phyloP scores from a whole-genome alignment of 64 coral and sea anemone genomes.

The Actinia tenebrosa region DNA sequence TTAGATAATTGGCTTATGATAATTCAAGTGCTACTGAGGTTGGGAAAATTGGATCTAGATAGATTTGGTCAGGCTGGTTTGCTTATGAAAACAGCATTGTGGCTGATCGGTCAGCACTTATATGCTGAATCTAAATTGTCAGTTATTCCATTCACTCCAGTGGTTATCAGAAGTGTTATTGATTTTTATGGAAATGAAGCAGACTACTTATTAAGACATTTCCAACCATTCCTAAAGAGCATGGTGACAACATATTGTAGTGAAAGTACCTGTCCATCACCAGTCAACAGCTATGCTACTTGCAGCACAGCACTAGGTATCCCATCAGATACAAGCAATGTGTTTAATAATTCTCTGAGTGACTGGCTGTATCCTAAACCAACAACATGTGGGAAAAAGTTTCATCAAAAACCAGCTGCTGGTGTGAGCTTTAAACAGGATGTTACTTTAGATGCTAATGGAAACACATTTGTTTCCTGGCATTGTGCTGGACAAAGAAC shows the following conservation, averaged over 20 bases:
- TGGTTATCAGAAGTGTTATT: neutral
- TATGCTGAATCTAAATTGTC: neutral
- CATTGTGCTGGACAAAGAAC: slow-evolving; percentile 14
- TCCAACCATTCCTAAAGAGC: slow-evolving; percentile 5
- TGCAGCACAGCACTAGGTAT: neutral
- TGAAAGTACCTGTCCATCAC: neutral
- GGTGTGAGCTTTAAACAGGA: neutral
- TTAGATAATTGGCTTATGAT: slow-evolving; percentile 17
- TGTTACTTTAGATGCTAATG: slow-evolving; percentile 25
- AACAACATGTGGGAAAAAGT: slow-evolving; percentile 9
- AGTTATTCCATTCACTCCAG: neutral
- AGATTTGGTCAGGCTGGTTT: neutral
- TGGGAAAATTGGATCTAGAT: neutral
- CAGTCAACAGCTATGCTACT: neutral
- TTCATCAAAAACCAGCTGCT: neutral
- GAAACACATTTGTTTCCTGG: slow-evolving; percentile 11
- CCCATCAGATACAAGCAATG: neutral
- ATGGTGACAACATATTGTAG: slow-evolving; percentile 16
- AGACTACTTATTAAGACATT: slow-evolving; percentile 12
- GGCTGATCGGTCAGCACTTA: neutral
- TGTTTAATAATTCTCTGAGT: neutral
- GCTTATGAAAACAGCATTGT: neutral
- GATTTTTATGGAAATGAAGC: slow-evolving; percentile 41
- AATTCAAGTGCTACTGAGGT: neutral
- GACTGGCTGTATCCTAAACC: slow-evolving; percentile 22